Conservation (phyloP, 1,140 invertebrate species). For the Homarus americanus region DNA sequence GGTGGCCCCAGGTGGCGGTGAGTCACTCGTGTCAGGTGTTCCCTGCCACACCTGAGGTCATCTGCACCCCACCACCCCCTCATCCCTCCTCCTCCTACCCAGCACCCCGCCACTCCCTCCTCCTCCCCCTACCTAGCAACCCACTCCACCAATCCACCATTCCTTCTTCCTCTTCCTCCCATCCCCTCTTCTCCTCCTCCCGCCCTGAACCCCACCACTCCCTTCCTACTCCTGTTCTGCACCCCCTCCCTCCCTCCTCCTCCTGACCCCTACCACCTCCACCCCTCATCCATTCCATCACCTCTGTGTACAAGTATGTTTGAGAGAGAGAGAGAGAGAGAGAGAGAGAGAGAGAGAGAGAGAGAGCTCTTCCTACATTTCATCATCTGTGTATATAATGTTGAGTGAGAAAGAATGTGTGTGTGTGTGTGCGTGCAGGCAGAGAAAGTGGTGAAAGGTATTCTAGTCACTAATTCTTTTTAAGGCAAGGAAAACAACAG, state of each 20-base stretch:
- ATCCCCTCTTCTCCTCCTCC: neutral
- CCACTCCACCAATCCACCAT: neutral
- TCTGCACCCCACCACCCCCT: neutral
- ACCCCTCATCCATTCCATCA: no score
- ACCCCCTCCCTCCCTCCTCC: neutral
- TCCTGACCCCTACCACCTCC: neutral
- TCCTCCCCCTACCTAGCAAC: neutral
- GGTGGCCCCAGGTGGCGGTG: neutral
- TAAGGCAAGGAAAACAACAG: neutral
- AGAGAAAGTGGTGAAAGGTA: no score
- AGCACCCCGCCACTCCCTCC: neutral
- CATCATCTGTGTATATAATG: neutral
- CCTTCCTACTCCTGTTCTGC: neutral
- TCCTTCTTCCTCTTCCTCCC: neutral
- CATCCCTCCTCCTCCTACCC: neutral
- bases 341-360: no score
- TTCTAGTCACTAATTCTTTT: no score
- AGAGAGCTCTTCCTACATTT: neutral
- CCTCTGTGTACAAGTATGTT: no score
- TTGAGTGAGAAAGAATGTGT: no score
- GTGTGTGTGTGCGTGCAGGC: no score
- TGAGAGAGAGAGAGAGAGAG: no score
- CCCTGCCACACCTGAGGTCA: neutral
- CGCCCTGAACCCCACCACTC: neutral
- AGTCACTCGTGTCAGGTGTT: slow-evolving; percentile 11